phyloP scores from a whole-genome alignment of 2,113 vertebrate species.

The Rhegmatorhina hoffmannsi region DNA sequence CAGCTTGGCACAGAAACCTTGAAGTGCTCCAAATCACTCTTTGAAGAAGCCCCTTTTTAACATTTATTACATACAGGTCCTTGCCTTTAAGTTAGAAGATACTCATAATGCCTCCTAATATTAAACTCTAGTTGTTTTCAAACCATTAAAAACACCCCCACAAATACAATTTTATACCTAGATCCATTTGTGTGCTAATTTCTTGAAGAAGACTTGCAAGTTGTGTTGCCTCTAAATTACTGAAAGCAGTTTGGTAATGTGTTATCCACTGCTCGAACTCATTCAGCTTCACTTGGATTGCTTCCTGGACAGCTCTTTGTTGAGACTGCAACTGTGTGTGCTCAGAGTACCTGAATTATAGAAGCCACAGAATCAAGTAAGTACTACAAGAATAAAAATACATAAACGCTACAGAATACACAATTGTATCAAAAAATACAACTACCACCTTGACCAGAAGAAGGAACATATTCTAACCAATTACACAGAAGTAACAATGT shows the following conservation, averaged over 20 bases:
- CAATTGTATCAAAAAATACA: neutral
- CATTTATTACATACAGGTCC: neutral
- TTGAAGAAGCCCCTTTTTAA: neutral
- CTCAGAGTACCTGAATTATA: conserved; percentile 88
- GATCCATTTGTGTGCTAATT: conserved; percentile 94
- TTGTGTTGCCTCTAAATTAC: conserved; percentile 92
- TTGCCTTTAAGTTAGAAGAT: neutral
- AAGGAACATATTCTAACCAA: neutral
- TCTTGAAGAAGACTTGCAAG: conserved; percentile 96
- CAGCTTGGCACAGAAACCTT: neutral
- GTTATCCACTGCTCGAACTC: conserved; percentile 97
- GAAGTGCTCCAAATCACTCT: neutral
- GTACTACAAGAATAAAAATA: neutral
- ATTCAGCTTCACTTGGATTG: conserved; percentile 92
- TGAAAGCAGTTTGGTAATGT: conserved; percentile 96
- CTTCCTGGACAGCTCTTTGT: conserved; percentile 93
- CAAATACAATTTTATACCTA: conserved; percentile 78
- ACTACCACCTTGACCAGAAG: neutral
- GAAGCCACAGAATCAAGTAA: neutral
- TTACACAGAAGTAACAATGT: neutral
- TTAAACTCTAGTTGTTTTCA: neutral
- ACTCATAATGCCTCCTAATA: neutral
- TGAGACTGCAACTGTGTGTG: conserved; percentile 94
- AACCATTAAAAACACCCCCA: neutral
- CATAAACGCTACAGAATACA: neutral